Conservation (phyloP, 92 coral and sea anemone genomes). For the Hydrozoanthus gracilis region DNA sequence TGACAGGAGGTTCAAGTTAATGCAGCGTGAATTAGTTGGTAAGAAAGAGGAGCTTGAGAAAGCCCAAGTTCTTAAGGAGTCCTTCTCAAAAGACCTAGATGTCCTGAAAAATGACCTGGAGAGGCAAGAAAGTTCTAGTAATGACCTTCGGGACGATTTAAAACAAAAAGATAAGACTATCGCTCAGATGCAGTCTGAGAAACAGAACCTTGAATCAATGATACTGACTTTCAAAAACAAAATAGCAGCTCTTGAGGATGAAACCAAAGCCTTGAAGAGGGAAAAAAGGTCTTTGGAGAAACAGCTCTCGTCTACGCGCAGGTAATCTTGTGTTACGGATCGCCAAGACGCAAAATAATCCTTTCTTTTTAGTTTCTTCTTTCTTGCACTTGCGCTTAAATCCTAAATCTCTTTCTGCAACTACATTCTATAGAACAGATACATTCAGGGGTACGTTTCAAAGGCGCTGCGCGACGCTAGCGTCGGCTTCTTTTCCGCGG, state of each 20-base stretch:
- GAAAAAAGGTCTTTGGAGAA: conserved; percentile 58
- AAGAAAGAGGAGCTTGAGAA: conserved; percentile 76
- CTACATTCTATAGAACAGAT: no score
- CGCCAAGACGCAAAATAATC: no score
- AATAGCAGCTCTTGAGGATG: conserved; percentile 49
- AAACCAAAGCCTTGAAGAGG: conserved; percentile 47
- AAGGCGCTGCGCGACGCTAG: no score
- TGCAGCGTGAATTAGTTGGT: conserved; percentile 77
- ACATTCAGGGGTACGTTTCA: no score
- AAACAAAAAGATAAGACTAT: conserved; percentile 60
- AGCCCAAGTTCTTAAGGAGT: conserved; percentile 67
- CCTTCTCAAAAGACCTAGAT: conserved; percentile 64
- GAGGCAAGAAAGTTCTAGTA: conserved; percentile 55
- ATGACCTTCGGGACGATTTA: conserved; percentile 67
- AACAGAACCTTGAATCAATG: conserved; percentile 57
- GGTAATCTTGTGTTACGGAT: conserved; percentile 37
- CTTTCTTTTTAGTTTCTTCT: no score
- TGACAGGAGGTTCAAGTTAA: conserved; percentile 83
- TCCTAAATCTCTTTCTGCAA: no score
- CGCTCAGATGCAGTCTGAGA: conserved; percentile 57
- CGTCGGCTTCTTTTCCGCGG: no score
- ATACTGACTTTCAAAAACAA: conserved; percentile 55
- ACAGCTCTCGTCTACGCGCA: conserved; percentile 63
- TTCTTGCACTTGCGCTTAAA: no score
- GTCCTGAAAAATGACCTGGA: conserved; percentile 68